phyloP scores from a whole-genome alignment of 2,113 vertebrate genomes.

The Lethenteron camtschaticum region DNA sequence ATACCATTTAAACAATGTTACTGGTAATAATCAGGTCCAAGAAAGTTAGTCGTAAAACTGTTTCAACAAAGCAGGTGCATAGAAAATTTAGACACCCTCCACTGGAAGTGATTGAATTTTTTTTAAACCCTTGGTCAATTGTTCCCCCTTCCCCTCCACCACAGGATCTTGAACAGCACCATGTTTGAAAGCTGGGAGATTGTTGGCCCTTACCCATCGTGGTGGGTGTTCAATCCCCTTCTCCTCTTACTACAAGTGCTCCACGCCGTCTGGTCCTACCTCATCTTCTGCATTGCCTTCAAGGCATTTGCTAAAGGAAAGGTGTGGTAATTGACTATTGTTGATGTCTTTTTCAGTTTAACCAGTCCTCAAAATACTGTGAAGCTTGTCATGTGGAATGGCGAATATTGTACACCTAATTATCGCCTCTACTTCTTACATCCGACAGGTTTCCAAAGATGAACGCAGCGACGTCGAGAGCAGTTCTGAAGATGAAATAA shows the following conservation, averaged over 20 bases:
- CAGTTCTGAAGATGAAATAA: conserved; percentile 71
- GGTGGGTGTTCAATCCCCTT: conserved; percentile 72
- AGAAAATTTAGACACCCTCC: too few relatives aligned
- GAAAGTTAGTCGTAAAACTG: too few relatives aligned
- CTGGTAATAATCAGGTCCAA: too few relatives aligned
- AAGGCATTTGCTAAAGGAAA: conserved; percentile 80
- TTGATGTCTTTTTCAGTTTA: background rate
- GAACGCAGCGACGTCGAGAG: conserved; percentile 80
- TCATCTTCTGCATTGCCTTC: conserved; percentile 65
- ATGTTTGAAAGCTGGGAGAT: conserved; percentile 89
- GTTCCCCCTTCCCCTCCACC: too few relatives aligned
- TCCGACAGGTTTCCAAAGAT: conserved; percentile 60
- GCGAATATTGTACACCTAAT: too few relatives aligned
- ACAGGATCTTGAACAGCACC: conserved; percentile 32
- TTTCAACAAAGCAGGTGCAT: too few relatives aligned
- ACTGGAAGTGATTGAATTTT: too few relatives aligned
- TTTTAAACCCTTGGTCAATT: too few relatives aligned
- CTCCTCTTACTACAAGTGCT: conserved; percentile 58
- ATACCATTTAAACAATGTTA: too few relatives aligned
- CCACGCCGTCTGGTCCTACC: conserved; percentile 77
- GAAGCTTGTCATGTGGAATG: background rate
- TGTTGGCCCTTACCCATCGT: conserved; percentile 74
- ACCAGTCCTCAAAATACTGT: too few relatives aligned
- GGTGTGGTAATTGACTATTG: conserved; percentile 28
- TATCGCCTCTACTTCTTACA: background rate